Conservation (phyloP, 2,888 invertebrate species). For the Alviniconcha strummeri region DNA sequence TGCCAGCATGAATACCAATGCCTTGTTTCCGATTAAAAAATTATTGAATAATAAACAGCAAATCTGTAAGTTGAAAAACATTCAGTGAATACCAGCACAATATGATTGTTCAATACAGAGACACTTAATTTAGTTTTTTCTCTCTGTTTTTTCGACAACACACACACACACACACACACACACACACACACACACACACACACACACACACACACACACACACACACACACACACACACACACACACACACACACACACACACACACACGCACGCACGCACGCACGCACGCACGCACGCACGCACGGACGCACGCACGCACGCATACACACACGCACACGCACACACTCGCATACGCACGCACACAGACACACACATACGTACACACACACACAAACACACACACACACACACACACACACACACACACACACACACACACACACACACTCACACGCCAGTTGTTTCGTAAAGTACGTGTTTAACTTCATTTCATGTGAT, state of each 20-base stretch:
- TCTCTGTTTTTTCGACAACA: not conserved
- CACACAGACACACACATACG: not conserved
- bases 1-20: too few relatives aligned
- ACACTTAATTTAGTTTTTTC: too few relatives aligned
- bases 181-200: slow-evolving; percentile 19
- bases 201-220: slow-evolving; percentile 4
- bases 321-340: not conserved
- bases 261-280: not conserved
- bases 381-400: not conserved
- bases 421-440: not conserved
- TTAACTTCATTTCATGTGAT: too few relatives aligned
- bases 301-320: not conserved
- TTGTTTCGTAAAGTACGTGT: not conserved
- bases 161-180: not conserved
- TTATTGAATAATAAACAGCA: too few relatives aligned
- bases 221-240: not conserved
- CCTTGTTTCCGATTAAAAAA: too few relatives aligned
- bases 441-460: not conserved
- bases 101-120: too few relatives aligned
- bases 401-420: not conserved
- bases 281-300: not conserved
- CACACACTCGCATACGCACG: not conserved
- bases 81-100: too few relatives aligned
- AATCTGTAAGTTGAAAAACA: too few relatives aligned
- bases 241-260: not conserved